Percentiles rank a stretch among this genome's conserved stretches.
Evolutionary conservation across 2,888 invertebrate genomes (phyloP).

Genomic region (Calliphora vomitoria): DNA sequence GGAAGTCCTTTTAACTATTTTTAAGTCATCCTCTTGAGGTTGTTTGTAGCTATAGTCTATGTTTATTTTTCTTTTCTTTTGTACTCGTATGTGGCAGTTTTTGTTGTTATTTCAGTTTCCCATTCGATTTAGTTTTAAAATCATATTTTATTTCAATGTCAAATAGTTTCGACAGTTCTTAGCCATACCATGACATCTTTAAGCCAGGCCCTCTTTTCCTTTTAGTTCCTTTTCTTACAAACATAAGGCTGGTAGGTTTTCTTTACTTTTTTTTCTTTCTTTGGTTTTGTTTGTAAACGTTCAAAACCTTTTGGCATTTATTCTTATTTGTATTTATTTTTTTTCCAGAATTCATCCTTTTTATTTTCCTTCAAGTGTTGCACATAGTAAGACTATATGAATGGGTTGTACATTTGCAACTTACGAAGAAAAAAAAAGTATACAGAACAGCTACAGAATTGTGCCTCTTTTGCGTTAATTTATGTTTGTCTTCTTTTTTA

Average conservation of each 20-base stretch:
- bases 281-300: not conserved
- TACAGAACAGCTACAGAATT: constrained; percentile 27
- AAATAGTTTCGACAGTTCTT: constrained; percentile 81
- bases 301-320: constrained; percentile 71
- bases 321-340: constrained; percentile 50
- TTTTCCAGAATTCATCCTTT: constrained; percentile 34
- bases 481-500: constrained; percentile 68
- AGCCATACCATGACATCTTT: constrained; percentile 77
- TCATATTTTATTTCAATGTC: constrained; percentile 81
- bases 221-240: constrained; percentile 2
- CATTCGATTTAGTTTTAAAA: constrained; percentile 73
- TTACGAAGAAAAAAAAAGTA: not conserved
- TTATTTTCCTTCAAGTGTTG: constrained; percentile 36
- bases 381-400: constrained; percentile 7
- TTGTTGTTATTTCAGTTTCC: constrained; percentile 30
- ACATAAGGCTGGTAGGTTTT: constrained; percentile 21
- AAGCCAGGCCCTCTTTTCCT: constrained; percentile 76
- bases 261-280: not conserved
- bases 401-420: constrained; percentile 40
- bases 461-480: constrained; percentile 71
- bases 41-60: constrained; percentile 58
- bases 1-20: constrained; percentile 69
- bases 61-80: constrained; percentile 72
- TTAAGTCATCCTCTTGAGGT: constrained; percentile 53
- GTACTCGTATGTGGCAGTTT: constrained; percentile 59